A percentile compares a stretch with the other conserved stretches of the same genome.
Conservation (phyloP, 2,113 vertebrate genomes). For the Austrofundulus limnaeus region DNA sequence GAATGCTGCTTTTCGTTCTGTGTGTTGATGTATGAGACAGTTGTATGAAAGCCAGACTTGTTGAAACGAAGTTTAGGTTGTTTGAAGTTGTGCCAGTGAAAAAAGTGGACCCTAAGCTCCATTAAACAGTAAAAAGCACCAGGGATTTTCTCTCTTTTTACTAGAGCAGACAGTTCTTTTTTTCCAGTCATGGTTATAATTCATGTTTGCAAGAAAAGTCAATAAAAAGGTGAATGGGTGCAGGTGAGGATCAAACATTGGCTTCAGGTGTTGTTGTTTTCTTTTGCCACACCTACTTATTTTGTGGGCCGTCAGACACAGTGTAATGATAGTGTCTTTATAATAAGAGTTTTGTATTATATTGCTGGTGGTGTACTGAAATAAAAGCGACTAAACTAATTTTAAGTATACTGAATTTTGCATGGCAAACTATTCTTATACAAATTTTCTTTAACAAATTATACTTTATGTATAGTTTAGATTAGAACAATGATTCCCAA, state of each 20-base stretch:
- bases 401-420: too few species aligned
- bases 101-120: slow-evolving; percentile 48
- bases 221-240: slow-evolving; percentile 43
- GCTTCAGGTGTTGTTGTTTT: slow-evolving; percentile 10
- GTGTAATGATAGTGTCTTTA: not conserved
- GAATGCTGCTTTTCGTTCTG: slow-evolving; percentile 9
- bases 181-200: slow-evolving; percentile 37
- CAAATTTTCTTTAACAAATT: too few species aligned
- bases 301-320: not conserved
- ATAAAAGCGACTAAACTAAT: not conserved
- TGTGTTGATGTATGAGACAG: slow-evolving; percentile 29
- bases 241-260: slow-evolving; percentile 37
- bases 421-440: too few species aligned
- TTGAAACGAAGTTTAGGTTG: slow-evolving; percentile 36
- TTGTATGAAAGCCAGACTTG: slow-evolving; percentile 45
- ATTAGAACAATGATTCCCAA: too few species aligned
- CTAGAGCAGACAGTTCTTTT: slow-evolving; percentile 6
- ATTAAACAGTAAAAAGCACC: slow-evolving; percentile 41
- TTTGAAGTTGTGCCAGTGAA: slow-evolving; percentile 67
- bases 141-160: slow-evolving; percentile 50
- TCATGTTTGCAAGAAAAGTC: slow-evolving; percentile 5
- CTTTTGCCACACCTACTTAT: slow-evolving; percentile 11
- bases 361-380: not conserved
- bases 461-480: too few species aligned
- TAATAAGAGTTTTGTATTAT: not conserved